phyloP scores from a whole-genome alignment of 2,113 vertebrate species.

The Syrrhaptes paradoxus region DNA sequence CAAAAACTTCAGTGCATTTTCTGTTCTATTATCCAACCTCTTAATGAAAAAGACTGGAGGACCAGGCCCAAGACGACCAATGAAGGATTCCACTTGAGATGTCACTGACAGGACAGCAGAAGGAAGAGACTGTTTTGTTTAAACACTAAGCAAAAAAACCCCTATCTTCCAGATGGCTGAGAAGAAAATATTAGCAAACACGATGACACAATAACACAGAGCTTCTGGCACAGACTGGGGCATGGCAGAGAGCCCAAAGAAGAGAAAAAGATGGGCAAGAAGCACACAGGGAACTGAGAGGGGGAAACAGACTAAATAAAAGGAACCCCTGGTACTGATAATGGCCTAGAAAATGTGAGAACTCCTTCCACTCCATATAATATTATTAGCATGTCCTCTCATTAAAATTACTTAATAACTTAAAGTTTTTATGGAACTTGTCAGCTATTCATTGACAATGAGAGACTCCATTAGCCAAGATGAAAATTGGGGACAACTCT shows the following conservation, averaged over 20 bases:
- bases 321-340: not conserved
- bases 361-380: not conserved
- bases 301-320: not conserved
- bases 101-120: not conserved
- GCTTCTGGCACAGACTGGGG: not conserved
- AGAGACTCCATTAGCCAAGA: not conserved
- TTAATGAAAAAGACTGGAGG: not conserved
- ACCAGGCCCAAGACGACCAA: not conserved
- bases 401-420: not conserved
- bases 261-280: not conserved
- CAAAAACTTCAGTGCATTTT: not conserved
- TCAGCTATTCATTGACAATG: not conserved
- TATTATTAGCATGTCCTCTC: not conserved
- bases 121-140: not conserved
- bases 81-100: not conserved
- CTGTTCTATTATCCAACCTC: not conserved
- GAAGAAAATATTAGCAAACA: slow-evolving; percentile 16
- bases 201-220: not conserved
- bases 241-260: not conserved
- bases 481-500: not conserved
- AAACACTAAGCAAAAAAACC: not conserved
- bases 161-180: slow-evolving; percentile 3
- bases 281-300: fast-evolving
- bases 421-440: not conserved
- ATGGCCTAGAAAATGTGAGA: not conserved